Conservation (phyloP, 1,140 invertebrate genomes). For the Drosophila rufa region DNA sequence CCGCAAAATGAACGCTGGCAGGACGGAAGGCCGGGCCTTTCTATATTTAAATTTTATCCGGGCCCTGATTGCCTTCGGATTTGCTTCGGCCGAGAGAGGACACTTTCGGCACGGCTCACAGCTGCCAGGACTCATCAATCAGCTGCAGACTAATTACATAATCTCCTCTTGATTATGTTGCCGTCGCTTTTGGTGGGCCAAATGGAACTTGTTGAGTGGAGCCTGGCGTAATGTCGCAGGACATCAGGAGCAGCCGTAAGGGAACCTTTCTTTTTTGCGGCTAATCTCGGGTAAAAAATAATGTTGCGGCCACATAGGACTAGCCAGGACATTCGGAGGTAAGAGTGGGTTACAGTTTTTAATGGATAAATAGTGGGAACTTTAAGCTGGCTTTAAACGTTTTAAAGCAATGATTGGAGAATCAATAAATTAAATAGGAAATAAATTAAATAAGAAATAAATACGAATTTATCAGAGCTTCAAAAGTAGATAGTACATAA, state of each 20-base stretch:
- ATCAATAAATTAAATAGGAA: no score
- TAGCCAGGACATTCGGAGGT: neutral
- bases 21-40: constrained; percentile 18
- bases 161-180: constrained; percentile 84
- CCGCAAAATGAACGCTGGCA: constrained; percentile 79
- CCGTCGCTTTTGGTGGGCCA: constrained; percentile 31
- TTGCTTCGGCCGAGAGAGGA: constrained; percentile 35
- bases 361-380: constrained; percentile 4
- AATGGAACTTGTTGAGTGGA: constrained; percentile 54
- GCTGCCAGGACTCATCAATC: constrained; percentile 84
- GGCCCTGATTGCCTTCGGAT: constrained; percentile 63
- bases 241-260: constrained; percentile 21
- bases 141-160: constrained; percentile 85
- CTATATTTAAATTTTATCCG: constrained; percentile 83
- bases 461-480: no score
- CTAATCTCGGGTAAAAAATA: constrained; percentile 13
- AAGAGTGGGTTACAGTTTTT: neutral
- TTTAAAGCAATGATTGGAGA: neutral
- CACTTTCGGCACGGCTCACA: constrained; percentile 55
- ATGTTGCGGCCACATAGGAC: neutral
- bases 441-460: no score
- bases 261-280: constrained; percentile 29
- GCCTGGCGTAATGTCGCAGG: constrained; percentile 33
- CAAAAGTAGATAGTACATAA: neutral
- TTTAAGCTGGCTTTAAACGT: neutral